A percentile compares a stretch with the other conserved stretches of the same genome.
These are phyloP conservation scores for Laodelphax striatellus DNA, from an alignment of 1,140 invertebrate species.

Conservation along the genomic window DNA sequence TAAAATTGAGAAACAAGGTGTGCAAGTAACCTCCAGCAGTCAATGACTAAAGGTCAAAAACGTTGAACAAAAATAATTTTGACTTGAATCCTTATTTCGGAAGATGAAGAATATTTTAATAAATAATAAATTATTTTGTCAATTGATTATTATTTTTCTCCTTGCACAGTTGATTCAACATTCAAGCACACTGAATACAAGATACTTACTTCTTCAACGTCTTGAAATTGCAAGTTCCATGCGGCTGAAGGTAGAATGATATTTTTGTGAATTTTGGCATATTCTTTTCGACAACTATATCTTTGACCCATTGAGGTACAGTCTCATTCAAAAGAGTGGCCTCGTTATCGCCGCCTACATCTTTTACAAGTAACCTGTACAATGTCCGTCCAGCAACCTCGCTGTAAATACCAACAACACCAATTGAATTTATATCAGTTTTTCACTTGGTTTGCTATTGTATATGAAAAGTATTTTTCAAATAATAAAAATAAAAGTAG, in stretches of 20 bases:
- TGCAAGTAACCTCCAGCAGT: too few species aligned
- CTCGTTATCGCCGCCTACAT: conserved; percentile 93
- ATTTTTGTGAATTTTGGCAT: conserved; percentile 95
- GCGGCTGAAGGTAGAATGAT: conserved; percentile 90
- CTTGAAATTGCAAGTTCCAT: conserved; percentile 81
- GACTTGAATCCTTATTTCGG: too few species aligned
- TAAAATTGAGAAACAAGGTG: too few species aligned
- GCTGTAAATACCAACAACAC: conserved; percentile 39
- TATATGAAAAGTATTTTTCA: conserved; percentile 9
- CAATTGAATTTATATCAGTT: too few species aligned
- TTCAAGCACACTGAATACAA: not conserved
- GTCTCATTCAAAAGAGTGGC: conserved; percentile 84
- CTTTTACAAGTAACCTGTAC: conserved; percentile 79
- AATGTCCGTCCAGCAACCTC: conserved; percentile 90
- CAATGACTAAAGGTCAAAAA: too few species aligned
- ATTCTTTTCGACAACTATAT: conserved; percentile 88
- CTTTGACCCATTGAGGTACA: conserved; percentile 91
- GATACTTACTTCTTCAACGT: conserved; percentile 76
- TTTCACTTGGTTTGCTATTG: too few species aligned
- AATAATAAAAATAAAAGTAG: conserved; percentile 16
- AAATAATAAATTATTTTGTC: too few species aligned
- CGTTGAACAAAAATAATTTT: too few species aligned
- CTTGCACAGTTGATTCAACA: too few species aligned
- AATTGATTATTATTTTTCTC: too few species aligned
- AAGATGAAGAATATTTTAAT: too few species aligned